Conservation (phyloP, 2,888 invertebrate genomes). For the Agriopis aurantiaria region DNA sequence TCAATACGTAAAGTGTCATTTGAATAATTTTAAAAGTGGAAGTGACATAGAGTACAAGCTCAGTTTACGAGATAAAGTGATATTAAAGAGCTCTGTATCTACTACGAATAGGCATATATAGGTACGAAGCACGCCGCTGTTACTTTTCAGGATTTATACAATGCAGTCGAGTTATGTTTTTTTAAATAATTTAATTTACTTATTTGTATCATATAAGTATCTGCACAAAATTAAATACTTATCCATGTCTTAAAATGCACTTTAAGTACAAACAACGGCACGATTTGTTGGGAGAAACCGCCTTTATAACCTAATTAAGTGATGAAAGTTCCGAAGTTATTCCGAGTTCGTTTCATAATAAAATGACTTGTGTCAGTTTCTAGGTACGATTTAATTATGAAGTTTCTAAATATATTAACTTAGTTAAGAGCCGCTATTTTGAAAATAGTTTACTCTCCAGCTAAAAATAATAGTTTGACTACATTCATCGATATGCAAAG, state of each 20-base stretch:
- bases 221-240: background rate
- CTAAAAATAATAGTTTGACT: conserved; percentile 10
- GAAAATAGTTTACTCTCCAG: background rate
- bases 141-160: too few relatives aligned
- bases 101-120: too few relatives aligned
- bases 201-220: too few relatives aligned
- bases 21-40: too few relatives aligned
- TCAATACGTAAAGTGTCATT: too few relatives aligned
- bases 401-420: conserved; percentile 65
- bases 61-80: too few relatives aligned
- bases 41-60: too few relatives aligned
- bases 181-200: too few relatives aligned
- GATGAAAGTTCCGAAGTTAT: conserved; percentile 70
- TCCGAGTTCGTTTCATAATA: conserved; percentile 68
- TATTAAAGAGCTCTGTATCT: too few relatives aligned
- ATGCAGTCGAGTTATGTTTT: too few relatives aligned
- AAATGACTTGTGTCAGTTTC: conserved; percentile 71
- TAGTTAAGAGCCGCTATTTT: conserved; percentile 40
- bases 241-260: background rate
- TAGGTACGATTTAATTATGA: conserved; percentile 68
- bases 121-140: too few relatives aligned
- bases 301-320: conserved; percentile 69
- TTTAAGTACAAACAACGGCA: background rate
- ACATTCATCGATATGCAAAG: conserved; percentile 32
- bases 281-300: conserved; percentile 47